phyloP scores from a whole-genome alignment of 2,888 invertebrate species.

The Hypena proboscidalis region DNA sequence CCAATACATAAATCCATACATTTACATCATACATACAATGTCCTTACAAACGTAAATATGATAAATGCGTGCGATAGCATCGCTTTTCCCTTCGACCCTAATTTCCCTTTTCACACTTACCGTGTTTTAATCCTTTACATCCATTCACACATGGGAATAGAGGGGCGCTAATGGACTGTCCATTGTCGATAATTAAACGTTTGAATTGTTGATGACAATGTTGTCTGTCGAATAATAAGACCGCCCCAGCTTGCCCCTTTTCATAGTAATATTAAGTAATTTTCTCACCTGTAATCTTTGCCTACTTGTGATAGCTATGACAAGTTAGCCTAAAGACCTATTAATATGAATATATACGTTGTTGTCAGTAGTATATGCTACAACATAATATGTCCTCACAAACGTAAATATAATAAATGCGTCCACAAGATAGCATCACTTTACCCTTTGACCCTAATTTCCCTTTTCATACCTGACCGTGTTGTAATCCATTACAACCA shows the following conservation, averaged over 20 bases:
- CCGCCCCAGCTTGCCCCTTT: too few species aligned
- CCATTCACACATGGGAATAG: conserved; percentile 19
- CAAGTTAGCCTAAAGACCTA: too few species aligned
- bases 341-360: too few species aligned
- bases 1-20: too few species aligned
- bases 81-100: conserved; percentile 27
- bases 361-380: too few species aligned
- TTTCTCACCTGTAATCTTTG: too few species aligned
- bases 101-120: conserved; percentile 37
- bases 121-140: conserved; percentile 31
- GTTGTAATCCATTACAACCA: conserved; percentile 31
- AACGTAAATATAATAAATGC: conserved; percentile 36
- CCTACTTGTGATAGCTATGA: too few species aligned
- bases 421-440: conserved; percentile 20
- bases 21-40: too few species aligned
- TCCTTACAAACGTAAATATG: conserved; percentile 27
- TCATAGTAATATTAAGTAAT: too few species aligned
- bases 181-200: conserved; percentile 28
- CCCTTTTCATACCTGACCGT: conserved; percentile 33
- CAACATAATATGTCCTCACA: conserved; percentile 4
- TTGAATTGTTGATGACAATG: conserved; percentile 3
- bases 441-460: conserved; percentile 32
- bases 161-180: conserved; percentile 10
- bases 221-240: background rate
- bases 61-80: conserved; percentile 31